A percentile compares a stretch with the other conserved stretches of the same genome.
Evolutionary conservation across 2,888 invertebrate genomes (phyloP).

Genomic region (Polyploca ridens): DNA sequence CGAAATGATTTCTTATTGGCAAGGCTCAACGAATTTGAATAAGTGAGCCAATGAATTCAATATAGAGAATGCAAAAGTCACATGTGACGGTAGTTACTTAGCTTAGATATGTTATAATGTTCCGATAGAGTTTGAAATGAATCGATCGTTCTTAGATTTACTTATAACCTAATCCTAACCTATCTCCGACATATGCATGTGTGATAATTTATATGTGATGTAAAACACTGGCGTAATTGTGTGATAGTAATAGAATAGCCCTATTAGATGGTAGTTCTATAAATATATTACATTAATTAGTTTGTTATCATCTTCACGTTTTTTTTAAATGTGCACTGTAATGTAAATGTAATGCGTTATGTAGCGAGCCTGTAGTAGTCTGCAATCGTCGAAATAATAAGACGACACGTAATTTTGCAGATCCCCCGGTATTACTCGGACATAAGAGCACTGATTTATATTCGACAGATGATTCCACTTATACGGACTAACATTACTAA

Average conservation of each 20-base stretch:
- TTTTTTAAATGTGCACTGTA: constrained; percentile 58
- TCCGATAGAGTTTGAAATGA: constrained; percentile 11
- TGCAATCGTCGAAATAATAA: constrained; percentile 46
- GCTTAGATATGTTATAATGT: not conserved
- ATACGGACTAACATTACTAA: constrained; percentile 56
- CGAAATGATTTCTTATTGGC: not conserved
- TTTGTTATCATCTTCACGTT: not conserved
- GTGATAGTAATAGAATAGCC: constrained; percentile 56
- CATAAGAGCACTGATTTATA: constrained; percentile 58
- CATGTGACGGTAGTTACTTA: not conserved
- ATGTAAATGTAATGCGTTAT: constrained; percentile 24
- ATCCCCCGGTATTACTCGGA: constrained; percentile 66
- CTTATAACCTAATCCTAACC: not conserved
- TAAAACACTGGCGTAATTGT: constrained; percentile 77
- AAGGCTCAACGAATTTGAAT: not conserved
- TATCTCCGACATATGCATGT: constrained; percentile 49
- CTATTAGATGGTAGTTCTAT: constrained; percentile 48
- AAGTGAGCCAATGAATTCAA: not conserved
- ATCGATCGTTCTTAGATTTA: not conserved
- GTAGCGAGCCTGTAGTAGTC: constrained; percentile 28
- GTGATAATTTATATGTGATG: constrained; percentile 43
- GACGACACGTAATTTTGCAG: constrained; percentile 68
- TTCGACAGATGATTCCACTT: constrained; percentile 62
- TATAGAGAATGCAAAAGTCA: not conserved
- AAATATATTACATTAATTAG: constrained; percentile 15